A percentile compares a stretch with the other conserved stretches of the same genome.
Evolutionary conservation across 2,888 invertebrate species (phyloP).

Genomic region (Apocheima hispidaria): DNA sequence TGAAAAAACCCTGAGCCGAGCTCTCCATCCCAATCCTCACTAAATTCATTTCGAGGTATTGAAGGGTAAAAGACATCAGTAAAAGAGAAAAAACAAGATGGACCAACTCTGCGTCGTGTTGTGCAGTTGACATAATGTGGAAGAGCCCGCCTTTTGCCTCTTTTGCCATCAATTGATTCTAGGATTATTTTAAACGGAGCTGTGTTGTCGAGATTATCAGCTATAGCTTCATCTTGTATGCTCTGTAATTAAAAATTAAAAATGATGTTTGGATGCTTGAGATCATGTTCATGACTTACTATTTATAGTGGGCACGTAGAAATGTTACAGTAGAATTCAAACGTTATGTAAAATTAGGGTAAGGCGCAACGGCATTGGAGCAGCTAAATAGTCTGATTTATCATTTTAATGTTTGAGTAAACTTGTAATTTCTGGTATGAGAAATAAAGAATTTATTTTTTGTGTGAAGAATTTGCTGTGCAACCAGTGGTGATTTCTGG

Average conservation of each 20-base stretch:
- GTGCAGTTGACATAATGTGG: slow-evolving; percentile 46
- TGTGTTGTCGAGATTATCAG: slow-evolving; percentile 61
- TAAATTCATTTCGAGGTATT: slow-evolving; percentile 55
- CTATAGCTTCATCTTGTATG: slow-evolving; percentile 31
- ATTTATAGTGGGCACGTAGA: too few species aligned
- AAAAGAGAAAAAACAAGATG: not conserved
- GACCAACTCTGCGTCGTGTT: not conserved
- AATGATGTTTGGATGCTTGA: not conserved
- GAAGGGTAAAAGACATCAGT: slow-evolving; percentile 61
- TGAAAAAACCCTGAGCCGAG: slow-evolving; percentile 70
- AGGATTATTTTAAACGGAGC: slow-evolving; percentile 64
- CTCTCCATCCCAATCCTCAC: slow-evolving; percentile 73
- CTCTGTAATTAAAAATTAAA: slow-evolving; percentile 12
- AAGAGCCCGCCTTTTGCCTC: slow-evolving; percentile 55
- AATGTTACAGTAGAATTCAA: too few species aligned
- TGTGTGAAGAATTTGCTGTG: too few species aligned
- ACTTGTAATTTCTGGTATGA: too few species aligned
- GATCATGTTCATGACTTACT: too few species aligned
- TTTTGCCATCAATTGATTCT: slow-evolving; percentile 53
- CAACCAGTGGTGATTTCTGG: too few species aligned
- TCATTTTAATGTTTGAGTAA: too few species aligned
- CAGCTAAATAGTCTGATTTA: too few species aligned
- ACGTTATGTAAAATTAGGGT: too few species aligned
- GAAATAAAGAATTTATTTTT: too few species aligned
- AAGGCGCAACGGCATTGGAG: too few species aligned